Conservation (phyloP, 2,113 vertebrate species). For the Kryptolebias marmoratus region DNA sequence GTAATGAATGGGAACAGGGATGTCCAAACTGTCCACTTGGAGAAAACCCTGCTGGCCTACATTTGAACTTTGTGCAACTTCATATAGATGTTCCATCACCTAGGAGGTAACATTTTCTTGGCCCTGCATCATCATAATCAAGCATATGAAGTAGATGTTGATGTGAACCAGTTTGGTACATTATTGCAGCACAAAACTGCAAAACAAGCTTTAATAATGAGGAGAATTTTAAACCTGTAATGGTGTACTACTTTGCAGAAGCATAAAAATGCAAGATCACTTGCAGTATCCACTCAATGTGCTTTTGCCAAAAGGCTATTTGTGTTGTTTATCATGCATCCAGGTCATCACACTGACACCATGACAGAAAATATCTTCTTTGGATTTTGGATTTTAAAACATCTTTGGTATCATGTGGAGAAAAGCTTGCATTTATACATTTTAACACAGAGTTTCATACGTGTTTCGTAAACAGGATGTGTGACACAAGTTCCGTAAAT, state of each 20-base stretch:
- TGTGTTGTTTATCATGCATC: slow-evolving; percentile 11
- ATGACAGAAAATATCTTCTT: neutral
- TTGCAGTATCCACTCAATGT: slow-evolving; percentile 18
- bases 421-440: no score
- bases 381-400: neutral
- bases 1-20: slow-evolving; percentile 16
- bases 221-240: neutral
- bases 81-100: neutral
- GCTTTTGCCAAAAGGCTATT: slow-evolving; percentile 33
- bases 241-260: slow-evolving; percentile 26
- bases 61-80: slow-evolving; percentile 19
- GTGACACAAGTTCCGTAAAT: neutral
- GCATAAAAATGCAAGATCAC: slow-evolving; percentile 23
- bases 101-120: slow-evolving; percentile 2
- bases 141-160: neutral
- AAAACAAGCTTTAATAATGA: neutral
- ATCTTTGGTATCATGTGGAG: neutral
- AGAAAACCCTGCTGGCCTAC: slow-evolving; percentile 16
- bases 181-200: neutral
- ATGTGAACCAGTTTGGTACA: neutral
- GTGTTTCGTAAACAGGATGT: neutral
- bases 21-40: slow-evolving; percentile 26
- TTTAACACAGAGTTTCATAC: neutral
- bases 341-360: slow-evolving; percentile 2
- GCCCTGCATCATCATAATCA: neutral